phyloP scores from a whole-genome alignment of 1,140 invertebrate genomes.

The Bombus ignitus region DNA sequence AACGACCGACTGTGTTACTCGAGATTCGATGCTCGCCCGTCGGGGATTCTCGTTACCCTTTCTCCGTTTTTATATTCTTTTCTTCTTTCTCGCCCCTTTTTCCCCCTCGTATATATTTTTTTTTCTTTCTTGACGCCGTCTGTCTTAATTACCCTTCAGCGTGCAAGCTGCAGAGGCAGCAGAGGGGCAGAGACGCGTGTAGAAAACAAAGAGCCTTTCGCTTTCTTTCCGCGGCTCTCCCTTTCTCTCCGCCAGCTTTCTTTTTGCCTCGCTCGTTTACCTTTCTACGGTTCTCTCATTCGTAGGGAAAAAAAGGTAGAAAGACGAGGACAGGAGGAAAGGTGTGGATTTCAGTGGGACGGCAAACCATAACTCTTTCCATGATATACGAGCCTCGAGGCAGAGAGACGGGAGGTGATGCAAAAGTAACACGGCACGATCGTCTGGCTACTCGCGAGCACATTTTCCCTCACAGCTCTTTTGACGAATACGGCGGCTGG shows the following conservation, averaged over 20 bases:
- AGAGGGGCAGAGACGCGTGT: slow-evolving; percentile 7
- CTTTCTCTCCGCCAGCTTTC: neutral
- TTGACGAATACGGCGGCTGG: slow-evolving; percentile 57
- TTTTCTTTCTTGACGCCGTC: slow-evolving; percentile 34
- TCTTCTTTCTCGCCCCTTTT: neutral
- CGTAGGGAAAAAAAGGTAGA: slow-evolving; percentile 31
- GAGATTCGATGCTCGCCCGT: slow-evolving; percentile 26
- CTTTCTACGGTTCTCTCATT: slow-evolving; percentile 14
- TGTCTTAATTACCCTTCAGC: slow-evolving; percentile 56
- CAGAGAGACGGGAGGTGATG: slow-evolving; percentile 58
- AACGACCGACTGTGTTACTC: slow-evolving; percentile 55
- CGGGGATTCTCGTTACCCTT: slow-evolving; percentile 40
- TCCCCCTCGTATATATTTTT: neutral
- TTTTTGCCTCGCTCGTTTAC: slow-evolving; percentile 18
- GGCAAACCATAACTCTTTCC: slow-evolving; percentile 64
- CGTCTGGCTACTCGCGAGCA: slow-evolving; percentile 53
- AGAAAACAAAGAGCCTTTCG: slow-evolving; percentile 46
- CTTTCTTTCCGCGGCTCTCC: neutral
- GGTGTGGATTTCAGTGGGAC: slow-evolving; percentile 60
- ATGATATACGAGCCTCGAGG: slow-evolving; percentile 63
- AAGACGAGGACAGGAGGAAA: slow-evolving; percentile 31
- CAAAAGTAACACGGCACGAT: slow-evolving; percentile 66
- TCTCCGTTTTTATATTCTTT: slow-evolving; percentile 16
- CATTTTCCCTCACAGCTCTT: slow-evolving; percentile 61
- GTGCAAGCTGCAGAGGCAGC: neutral